Percentiles rank a stretch among this genome's conserved stretches.
phyloP scores from a whole-genome alignment of 2,888 invertebrate genomes.

The Pocota personata region DNA sequence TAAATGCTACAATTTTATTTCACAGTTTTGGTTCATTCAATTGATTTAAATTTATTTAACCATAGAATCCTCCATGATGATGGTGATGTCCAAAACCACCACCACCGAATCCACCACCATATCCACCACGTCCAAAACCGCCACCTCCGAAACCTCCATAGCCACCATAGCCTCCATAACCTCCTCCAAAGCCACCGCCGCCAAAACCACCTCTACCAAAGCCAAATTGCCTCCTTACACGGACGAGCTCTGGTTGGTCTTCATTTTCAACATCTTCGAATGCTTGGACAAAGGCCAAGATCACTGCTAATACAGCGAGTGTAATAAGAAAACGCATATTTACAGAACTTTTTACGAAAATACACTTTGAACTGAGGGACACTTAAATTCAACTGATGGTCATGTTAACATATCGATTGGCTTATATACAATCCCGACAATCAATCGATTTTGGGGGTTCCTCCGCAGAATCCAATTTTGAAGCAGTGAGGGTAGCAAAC shows the following conservation, averaged over 20 bases:
- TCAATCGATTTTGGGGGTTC: neutral
- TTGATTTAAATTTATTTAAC: neutral
- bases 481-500: neutral
- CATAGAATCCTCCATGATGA: neutral
- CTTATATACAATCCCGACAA: neutral
- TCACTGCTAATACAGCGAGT: constrained; percentile 1
- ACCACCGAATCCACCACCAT: neutral
- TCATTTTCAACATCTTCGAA: neutral
- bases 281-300: constrained; percentile 24
- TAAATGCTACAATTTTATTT: too few species aligned
- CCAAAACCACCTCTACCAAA: neutral
- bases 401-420: neutral
- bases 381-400: neutral
- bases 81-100: neutral
- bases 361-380: neutral
- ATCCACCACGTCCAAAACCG: neutral
- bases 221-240: constrained; percentile 19
- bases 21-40: neutral
- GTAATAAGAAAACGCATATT: constrained; percentile 10
- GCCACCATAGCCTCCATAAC: neutral
- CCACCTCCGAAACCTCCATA: neutral
- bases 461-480: neutral
- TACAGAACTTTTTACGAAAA: neutral
- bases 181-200: neutral
- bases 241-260: constrained; percentile 1